Percentiles rank a stretch among this genome's conserved stretches.
Evolutionary conservation across 2,888 invertebrate genomes (phyloP).

Genomic region (Sphaerophoria taeniata): DNA sequence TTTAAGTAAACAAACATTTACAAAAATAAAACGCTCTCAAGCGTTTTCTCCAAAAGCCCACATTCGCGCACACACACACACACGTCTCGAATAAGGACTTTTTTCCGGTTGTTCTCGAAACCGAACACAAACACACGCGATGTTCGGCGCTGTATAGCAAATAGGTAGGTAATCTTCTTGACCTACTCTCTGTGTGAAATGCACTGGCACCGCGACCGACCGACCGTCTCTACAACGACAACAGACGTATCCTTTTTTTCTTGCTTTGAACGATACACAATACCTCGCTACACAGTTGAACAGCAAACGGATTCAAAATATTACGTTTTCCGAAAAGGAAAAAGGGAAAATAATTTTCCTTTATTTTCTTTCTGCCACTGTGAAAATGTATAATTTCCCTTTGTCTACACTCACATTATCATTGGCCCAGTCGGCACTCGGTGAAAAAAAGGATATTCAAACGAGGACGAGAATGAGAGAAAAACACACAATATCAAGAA

Average conservation of each 20-base stretch:
- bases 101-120: constrained; percentile 38
- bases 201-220: constrained; percentile 51
- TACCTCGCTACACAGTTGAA: constrained; percentile 15
- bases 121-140: not conserved
- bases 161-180: constrained; percentile 47
- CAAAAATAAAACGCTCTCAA: constrained; percentile 31
- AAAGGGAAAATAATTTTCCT: constrained; percentile 39
- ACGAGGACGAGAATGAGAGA: constrained; percentile 2
- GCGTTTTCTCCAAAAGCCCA: constrained; percentile 41
- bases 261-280: constrained; percentile 7
- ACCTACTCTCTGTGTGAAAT: constrained; percentile 67
- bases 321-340: constrained; percentile 37
- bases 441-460: constrained; percentile 45
- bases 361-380: constrained; percentile 7
- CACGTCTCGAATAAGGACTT: constrained; percentile 8
- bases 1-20: constrained; percentile 33
- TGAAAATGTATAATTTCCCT: constrained; percentile 32
- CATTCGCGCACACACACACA: constrained; percentile 8
- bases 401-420: constrained; percentile 34
- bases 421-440: constrained; percentile 20
- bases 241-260: constrained; percentile 43
- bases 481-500: not conserved
- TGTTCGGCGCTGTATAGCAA: not conserved
- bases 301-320: constrained; percentile 1
- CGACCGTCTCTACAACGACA: too few relatives aligned